These are phyloP conservation scores for Nemapogon koenigi DNA, from an alignment of 2,888 invertebrate genomes.

Conservation along the genomic window DNA sequence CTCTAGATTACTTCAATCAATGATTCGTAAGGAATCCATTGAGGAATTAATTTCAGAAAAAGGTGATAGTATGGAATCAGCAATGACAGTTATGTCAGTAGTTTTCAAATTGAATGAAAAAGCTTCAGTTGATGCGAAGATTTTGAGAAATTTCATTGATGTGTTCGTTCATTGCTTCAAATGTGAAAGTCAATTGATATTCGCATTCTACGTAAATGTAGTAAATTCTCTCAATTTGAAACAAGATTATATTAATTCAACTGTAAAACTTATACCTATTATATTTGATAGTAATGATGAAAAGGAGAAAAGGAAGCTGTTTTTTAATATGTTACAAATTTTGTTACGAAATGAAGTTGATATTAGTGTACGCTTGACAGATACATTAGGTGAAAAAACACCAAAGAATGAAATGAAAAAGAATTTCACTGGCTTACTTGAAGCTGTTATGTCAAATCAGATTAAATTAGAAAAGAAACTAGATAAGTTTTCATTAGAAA, in stretches of 20 bases:
- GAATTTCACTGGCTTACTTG: constrained; percentile 39
- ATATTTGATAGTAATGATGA: constrained; percentile 31
- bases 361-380: constrained; percentile 39
- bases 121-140: constrained; percentile 27
- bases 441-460: constrained; percentile 41
- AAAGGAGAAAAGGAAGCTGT: constrained; percentile 39
- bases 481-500: constrained; percentile 38
- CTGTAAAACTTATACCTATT: constrained; percentile 33
- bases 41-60: constrained; percentile 42
- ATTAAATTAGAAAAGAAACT: constrained; percentile 42
- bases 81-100: constrained; percentile 45
- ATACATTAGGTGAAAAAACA: constrained; percentile 41
- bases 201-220: constrained; percentile 46
- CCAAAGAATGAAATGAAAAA: constrained; percentile 47
- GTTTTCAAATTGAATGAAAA: constrained; percentile 40
- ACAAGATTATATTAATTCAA: constrained; percentile 41
- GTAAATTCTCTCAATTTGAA: constrained; percentile 35
- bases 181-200: constrained; percentile 42
- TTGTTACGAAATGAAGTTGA: constrained; percentile 43
- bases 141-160: constrained; percentile 40
- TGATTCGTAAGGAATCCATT: constrained; percentile 43
- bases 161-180: constrained; percentile 41
- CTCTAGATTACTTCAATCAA: constrained; percentile 37
- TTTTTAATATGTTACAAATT: constrained; percentile 39
- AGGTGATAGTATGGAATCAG: constrained; percentile 49